Percentiles rank a stretch among this genome's conserved stretches.
Conservation (phyloP, 2,113 vertebrate species). For the Genyomyrus donnyi region DNA sequence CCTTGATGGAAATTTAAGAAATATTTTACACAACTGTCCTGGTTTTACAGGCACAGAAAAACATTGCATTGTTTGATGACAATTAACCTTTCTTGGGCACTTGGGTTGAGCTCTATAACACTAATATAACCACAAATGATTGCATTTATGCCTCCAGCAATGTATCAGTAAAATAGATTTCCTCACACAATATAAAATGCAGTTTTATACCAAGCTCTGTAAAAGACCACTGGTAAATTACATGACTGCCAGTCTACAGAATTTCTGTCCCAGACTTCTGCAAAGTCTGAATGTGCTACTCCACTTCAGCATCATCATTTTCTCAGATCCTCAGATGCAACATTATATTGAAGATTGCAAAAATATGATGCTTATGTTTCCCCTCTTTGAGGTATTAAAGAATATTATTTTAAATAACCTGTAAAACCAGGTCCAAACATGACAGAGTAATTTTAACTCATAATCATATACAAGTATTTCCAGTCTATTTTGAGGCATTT, state of each 20-base stretch:
- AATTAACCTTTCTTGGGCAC: background rate
- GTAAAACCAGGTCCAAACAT: constrained; percentile 42
- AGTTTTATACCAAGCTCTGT: background rate
- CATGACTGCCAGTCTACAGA: background rate
- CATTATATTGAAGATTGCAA: background rate
- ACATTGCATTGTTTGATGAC: background rate
- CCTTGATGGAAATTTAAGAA: background rate
- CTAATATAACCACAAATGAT: background rate
- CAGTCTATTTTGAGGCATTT: constrained; percentile 16
- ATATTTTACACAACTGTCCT: background rate
- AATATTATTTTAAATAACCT: constrained; percentile 27
- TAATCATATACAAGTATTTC: background rate
- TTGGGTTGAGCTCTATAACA: background rate
- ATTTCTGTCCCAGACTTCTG: background rate
- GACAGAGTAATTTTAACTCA: constrained; percentile 17
- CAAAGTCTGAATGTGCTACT: background rate
- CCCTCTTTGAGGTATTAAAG: constrained; percentile 35
- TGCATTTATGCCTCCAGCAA: background rate
- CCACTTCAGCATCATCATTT: background rate
- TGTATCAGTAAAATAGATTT: background rate
- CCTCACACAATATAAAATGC: background rate
- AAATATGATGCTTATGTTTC: constrained; percentile 18
- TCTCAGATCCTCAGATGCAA: background rate
- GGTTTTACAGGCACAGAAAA: background rate
- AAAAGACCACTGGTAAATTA: background rate